A percentile compares a stretch with the other conserved stretches of the same genome.
Conservation (phyloP, 2,888 invertebrate genomes). For the Drosophila formosana region DNA sequence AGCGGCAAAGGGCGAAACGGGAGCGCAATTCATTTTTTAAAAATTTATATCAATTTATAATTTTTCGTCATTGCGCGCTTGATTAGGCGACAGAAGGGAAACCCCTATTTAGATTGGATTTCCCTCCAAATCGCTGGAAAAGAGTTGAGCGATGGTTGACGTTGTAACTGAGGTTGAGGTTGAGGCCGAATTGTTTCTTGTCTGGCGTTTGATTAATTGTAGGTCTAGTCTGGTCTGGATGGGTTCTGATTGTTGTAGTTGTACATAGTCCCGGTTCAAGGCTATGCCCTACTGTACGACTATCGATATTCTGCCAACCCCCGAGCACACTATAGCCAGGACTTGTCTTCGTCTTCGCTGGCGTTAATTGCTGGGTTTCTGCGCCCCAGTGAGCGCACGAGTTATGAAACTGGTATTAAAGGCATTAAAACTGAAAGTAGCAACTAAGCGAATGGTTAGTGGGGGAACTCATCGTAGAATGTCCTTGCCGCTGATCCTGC, state of each 20-base stretch:
- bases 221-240: slow-evolving; percentile 33
- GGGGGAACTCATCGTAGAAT: slow-evolving; percentile 28
- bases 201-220: slow-evolving; percentile 71
- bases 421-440: slow-evolving; percentile 67
- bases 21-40: slow-evolving; percentile 71
- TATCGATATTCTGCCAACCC: slow-evolving; percentile 39
- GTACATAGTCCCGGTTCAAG: slow-evolving; percentile 50
- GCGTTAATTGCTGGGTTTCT: slow-evolving; percentile 72
- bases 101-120: slow-evolving; percentile 55
- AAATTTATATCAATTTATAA: slow-evolving; percentile 80
- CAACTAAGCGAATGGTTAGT: slow-evolving; percentile 67
- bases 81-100: slow-evolving; percentile 62
- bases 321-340: slow-evolving; percentile 32
- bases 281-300: slow-evolving; percentile 46
- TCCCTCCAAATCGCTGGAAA: slow-evolving; percentile 31
- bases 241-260: slow-evolving; percentile 5
- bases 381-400: slow-evolving; percentile 76
- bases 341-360: slow-evolving; percentile 37
- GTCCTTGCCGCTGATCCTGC: slow-evolving; percentile 48
- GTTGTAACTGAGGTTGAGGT: slow-evolving; percentile 42
- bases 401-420: slow-evolving; percentile 78
- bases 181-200: slow-evolving; percentile 21
- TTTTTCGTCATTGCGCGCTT: slow-evolving; percentile 69
- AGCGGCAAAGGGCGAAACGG: slow-evolving; percentile 30
- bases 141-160: slow-evolving; percentile 60